These are phyloP conservation scores for Pammene fasciana DNA, from an alignment of 2,888 invertebrate genomes.

Conservation along the genomic window DNA sequence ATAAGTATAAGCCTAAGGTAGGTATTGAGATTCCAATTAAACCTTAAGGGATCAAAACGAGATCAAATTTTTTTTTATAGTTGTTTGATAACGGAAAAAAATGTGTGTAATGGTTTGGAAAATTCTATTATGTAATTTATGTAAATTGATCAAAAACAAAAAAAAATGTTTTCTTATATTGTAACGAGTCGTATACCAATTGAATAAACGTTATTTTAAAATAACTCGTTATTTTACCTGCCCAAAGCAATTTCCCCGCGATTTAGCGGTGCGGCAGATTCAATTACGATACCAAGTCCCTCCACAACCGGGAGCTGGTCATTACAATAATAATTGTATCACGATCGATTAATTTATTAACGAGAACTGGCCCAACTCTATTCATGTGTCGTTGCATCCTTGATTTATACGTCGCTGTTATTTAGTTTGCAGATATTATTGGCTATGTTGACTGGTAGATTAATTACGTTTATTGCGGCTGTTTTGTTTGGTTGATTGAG, in stretches of 20 bases:
- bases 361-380: slow-evolving; percentile 58
- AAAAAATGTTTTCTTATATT: too few species aligned
- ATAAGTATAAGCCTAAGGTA: too few species aligned
- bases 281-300: slow-evolving; percentile 74
- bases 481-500: slow-evolving; percentile 1
- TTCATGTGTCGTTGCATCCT: slow-evolving; percentile 61
- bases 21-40: too few species aligned
- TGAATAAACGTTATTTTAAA: not conserved
- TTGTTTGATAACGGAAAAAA: too few species aligned
- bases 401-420: slow-evolving; percentile 53
- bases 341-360: slow-evolving; percentile 78
- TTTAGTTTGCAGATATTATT: slow-evolving; percentile 39
- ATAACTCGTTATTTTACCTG: slow-evolving; percentile 27
- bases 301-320: slow-evolving; percentile 68
- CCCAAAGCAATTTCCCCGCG: slow-evolving; percentile 35
- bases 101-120: too few species aligned
- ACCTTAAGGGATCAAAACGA: too few species aligned
- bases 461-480: slow-evolving; percentile 29
- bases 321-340: slow-evolving; percentile 79
- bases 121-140: too few species aligned
- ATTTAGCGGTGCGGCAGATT: slow-evolving; percentile 63
- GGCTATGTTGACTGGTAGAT: slow-evolving; percentile 31
- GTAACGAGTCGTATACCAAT: not conserved
- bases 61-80: too few species aligned
- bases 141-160: too few species aligned